These are phyloP conservation scores for Hippocampus kuda DNA, from an alignment of 2,797 vertebrate genomes.

Conservation along the genomic window DNA sequence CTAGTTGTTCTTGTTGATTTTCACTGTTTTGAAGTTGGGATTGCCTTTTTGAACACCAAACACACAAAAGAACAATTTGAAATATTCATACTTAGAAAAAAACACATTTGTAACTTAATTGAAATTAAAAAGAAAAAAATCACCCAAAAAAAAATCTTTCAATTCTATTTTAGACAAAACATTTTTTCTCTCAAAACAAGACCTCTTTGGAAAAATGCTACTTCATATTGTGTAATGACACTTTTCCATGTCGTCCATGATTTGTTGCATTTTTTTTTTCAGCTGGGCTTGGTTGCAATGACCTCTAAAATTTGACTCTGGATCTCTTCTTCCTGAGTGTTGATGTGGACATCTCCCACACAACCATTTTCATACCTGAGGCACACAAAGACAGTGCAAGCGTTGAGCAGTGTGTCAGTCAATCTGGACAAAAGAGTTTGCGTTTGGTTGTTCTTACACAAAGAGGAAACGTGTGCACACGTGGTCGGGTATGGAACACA, in stretches of 20 bases:
- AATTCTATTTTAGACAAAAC: background rate
- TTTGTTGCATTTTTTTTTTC: constrained; percentile 21
- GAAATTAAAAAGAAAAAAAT: background rate
- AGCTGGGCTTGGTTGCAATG: constrained; percentile 69
- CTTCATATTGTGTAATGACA: background rate
- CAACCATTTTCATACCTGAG: constrained; percentile 91
- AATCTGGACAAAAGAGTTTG: background rate
- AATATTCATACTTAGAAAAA: background rate
- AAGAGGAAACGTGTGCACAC: constrained; percentile 96
- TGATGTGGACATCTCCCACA: constrained; percentile 89
- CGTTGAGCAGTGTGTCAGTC: too few relatives aligned
- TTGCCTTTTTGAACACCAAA: too few relatives aligned
- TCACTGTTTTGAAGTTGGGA: background rate
- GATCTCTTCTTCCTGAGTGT: constrained; percentile 89
- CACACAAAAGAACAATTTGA: background rate
- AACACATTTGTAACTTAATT: background rate
- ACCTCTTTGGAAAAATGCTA: background rate
- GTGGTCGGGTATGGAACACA: constrained; percentile 84
- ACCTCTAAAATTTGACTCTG: constrained; percentile 88
- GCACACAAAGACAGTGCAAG: constrained; percentile 17
- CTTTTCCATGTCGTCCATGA: background rate
- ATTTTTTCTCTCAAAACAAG: background rate
- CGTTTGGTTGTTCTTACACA: constrained; percentile 73
- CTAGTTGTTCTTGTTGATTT: too few relatives aligned
- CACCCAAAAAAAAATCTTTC: too few relatives aligned